A percentile compares a stretch with the other conserved stretches of the same genome.
Conservation (phyloP, 2,113 vertebrate genomes). For the Mola mola region DNA sequence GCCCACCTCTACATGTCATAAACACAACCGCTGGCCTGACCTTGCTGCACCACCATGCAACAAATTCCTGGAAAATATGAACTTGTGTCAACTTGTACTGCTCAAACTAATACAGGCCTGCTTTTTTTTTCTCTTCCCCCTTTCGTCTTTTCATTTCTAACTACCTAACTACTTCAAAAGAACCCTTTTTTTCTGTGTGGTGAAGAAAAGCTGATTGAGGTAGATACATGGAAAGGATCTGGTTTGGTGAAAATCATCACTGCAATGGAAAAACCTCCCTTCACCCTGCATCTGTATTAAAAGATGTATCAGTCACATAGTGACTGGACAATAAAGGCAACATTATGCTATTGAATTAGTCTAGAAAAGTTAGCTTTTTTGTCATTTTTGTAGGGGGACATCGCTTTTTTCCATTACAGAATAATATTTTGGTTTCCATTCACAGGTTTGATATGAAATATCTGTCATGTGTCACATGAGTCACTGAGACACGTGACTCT, state of each 20-base stretch:
- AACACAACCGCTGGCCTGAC: slow-evolving; percentile 59
- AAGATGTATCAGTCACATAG: not conserved
- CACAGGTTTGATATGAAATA: too few relatives aligned
- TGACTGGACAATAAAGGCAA: too few relatives aligned
- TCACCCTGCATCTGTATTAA: slow-evolving; percentile 29
- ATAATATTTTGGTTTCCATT: too few relatives aligned
- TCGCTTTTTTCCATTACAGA: too few relatives aligned
- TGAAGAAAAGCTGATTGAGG: slow-evolving; percentile 29
- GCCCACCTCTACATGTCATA: slow-evolving; percentile 57
- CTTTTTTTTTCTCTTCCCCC: slow-evolving; percentile 39
- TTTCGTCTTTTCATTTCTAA: slow-evolving; percentile 39
- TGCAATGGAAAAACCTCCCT: slow-evolving; percentile 11
- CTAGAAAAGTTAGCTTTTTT: too few relatives aligned
- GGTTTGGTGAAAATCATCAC: slow-evolving; percentile 25
- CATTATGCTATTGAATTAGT: too few relatives aligned
- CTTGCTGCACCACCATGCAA: slow-evolving; percentile 52
- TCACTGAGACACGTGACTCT: not conserved
- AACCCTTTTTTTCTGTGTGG: slow-evolving; percentile 63
- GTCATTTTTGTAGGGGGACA: too few relatives aligned
- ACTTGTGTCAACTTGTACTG: slow-evolving; percentile 81
- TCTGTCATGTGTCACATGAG: too few relatives aligned
- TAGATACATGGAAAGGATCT: slow-evolving; percentile 25
- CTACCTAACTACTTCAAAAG: slow-evolving; percentile 73
- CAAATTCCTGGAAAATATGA: slow-evolving; percentile 82
- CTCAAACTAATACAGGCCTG: slow-evolving; percentile 69